Base-by-base conservation (phyloP, 1,140 invertebrate species). In the Philotrypesis tridentata region DNA sequence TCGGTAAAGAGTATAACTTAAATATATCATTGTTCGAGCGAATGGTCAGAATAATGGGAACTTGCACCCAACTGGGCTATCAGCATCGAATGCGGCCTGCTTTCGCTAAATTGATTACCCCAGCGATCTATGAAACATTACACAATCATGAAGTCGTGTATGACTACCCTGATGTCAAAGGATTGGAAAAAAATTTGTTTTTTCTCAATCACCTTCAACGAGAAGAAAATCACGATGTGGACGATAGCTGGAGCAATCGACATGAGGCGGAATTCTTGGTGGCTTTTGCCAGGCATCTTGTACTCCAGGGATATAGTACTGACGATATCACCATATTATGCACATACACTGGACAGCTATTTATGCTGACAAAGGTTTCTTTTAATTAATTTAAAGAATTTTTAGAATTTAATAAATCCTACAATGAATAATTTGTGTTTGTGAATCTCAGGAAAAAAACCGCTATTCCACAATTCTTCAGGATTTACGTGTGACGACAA, bases 401-500 rank as follows among this genome's bases (percentile, higher is more conserved):
- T n/a, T n/a, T n/a, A n/a, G n/a, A n/a, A n/a, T n/a, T n/a, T n/a
- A n/a, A n/a, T n/a, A n/a, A n/a, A n/a, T n/a, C n/a, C n/a, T n/a
- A n/a, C n/a, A 43, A 17, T 14, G 12, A 21, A 55, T 55, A 21
- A 21, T 17, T 55, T 17, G 5, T 6, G 21, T 55, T 21, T n/a
- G n/a, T n/a, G n/a, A n/a, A n/a, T n/a, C n/a, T 55, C n/a, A 55
- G 74, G 60, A 65, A 61, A 33, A 29, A 65, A 8, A 14, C 11
- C 21, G 31, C 11, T 27, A 65, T 29, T 0, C 3, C 11, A 1
- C 5, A 17, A 55, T n/a, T 27, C 79, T 93, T n/a, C 76, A 85
- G 63, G 87, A 92, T n/a, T 91, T 95, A 11, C 91, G 92, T 72
- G 93, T 97, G 23, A 93, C 94, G 48, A 93, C 94, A 5, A 94